Evolutionary conservation across 2,888 invertebrate species (phyloP).

Genomic region (Xanthorhoe designata): DNA sequence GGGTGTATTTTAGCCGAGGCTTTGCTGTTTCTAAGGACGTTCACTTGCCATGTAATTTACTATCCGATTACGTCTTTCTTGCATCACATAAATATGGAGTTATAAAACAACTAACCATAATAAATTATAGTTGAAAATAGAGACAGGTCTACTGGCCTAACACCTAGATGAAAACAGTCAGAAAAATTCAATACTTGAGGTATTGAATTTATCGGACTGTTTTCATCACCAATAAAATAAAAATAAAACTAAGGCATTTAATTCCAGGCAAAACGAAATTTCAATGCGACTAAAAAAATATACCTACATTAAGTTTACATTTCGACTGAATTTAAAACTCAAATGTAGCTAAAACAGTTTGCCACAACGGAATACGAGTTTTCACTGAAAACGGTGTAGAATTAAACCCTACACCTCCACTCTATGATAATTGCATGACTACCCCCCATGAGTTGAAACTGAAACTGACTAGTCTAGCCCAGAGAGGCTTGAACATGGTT

Average conservation of each 20-base stretch:
- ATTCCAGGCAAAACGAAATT: not conserved
- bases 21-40: conserved; percentile 59
- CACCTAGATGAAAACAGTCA: too few species aligned
- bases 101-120: too few species aligned
- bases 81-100: not conserved
- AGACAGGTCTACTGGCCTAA: not conserved
- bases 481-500: conserved; percentile 17
- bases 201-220: too few species aligned
- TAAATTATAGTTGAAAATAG: not conserved
- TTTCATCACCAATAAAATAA: too few species aligned
- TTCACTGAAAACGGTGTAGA: conserved; percentile 29
- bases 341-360: conserved; percentile 1
- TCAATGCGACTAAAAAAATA: not conserved
- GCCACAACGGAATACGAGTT: conserved; percentile 16
- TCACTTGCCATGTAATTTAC: conserved; percentile 44
- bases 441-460: conserved; percentile 26
- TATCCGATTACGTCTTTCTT: not conserved
- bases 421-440: conserved; percentile 33
- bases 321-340: conserved; percentile 1
- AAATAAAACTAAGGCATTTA: not conserved
- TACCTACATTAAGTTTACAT: not conserved
- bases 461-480: conserved; percentile 29
- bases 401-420: conserved; percentile 29
- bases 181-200: too few species aligned
- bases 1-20: conserved; percentile 68